Conservation (phyloP, 2,888 invertebrate genomes). For the Lissonota sp. region DNA sequence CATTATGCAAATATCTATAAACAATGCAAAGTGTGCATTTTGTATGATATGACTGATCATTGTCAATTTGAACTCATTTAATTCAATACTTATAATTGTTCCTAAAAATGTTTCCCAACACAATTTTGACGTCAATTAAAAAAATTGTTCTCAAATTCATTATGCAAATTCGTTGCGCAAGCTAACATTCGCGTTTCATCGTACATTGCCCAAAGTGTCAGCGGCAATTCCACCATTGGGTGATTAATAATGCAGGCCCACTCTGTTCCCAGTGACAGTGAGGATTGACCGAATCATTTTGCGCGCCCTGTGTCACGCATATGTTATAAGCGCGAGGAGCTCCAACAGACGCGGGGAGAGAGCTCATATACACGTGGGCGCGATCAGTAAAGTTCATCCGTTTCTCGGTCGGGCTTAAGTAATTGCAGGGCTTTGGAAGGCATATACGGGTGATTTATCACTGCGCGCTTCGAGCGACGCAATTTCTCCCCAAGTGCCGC, state of each 20-base stretch:
- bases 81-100: too few species aligned
- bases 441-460: constrained; percentile 75
- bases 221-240: background rate
- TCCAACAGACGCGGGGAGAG: background rate
- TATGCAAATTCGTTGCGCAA: too few species aligned
- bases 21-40: too few species aligned
- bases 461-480: constrained; percentile 61
- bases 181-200: too few species aligned
- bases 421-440: constrained; percentile 72
- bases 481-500: constrained; percentile 27
- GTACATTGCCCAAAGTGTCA: too few species aligned
- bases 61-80: too few species aligned
- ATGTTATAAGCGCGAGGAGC: background rate
- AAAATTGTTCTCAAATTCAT: too few species aligned
- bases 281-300: constrained; percentile 33
- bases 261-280: background rate
- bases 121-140: too few species aligned
- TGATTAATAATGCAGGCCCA: constrained; percentile 36
- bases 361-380: constrained; percentile 32
- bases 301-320: constrained; percentile 1
- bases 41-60: too few species aligned
- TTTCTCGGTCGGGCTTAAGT: constrained; percentile 68
- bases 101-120: too few species aligned
- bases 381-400: constrained; percentile 52
- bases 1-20: too few species aligned